Conservation (phyloP, 2,113 vertebrate genomes). For the Pantherophis guttatus region DNA sequence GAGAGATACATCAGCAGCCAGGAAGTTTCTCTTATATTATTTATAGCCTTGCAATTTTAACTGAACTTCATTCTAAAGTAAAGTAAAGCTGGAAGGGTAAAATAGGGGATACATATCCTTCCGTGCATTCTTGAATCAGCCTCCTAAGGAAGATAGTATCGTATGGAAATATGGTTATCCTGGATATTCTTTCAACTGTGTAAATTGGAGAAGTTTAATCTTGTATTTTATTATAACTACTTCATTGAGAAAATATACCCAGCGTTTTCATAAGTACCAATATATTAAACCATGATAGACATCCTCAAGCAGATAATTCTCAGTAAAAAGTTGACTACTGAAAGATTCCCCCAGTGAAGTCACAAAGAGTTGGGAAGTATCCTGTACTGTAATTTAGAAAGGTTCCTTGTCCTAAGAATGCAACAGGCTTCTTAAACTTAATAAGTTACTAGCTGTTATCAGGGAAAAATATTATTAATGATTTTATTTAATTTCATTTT, state of each 20-base stretch:
- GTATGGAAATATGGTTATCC: background rate
- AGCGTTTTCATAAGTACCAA: background rate
- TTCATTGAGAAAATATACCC: background rate
- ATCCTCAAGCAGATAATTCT: background rate
- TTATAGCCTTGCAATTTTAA: background rate
- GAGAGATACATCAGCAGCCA: constrained; percentile 2
- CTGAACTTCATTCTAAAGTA: background rate
- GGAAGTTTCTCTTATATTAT: constrained; percentile 2
- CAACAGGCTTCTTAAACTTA: background rate
- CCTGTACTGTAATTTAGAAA: background rate
- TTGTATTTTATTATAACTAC: background rate
- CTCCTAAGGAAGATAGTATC: background rate
- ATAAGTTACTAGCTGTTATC: background rate
- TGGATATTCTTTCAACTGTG: background rate
- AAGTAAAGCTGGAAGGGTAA: background rate
- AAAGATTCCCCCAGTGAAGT: background rate
- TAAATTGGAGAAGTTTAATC: background rate
- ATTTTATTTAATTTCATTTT: background rate
- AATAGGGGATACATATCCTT: background rate
- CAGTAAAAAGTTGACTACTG: background rate
- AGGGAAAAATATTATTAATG: background rate
- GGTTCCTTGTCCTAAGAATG: background rate
- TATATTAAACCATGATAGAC: background rate
- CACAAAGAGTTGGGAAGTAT: background rate
- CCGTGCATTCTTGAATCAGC: background rate